These are phyloP conservation scores for Gymnothorax reevesii DNA, from an alignment of 2,797 vertebrate species.

Conservation along the genomic window DNA sequence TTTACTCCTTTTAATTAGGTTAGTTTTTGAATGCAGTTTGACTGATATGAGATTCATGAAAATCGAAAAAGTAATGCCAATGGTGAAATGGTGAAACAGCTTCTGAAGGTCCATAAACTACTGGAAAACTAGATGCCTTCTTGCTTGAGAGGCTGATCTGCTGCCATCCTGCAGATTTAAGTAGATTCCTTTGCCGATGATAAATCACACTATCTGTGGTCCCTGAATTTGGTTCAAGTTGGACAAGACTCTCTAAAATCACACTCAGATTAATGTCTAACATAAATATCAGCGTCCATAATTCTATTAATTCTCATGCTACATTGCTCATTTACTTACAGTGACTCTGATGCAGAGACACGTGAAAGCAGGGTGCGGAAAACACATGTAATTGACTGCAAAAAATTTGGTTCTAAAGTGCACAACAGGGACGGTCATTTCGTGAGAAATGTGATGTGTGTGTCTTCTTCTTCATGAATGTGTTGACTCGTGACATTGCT, in stretches of 20 bases:
- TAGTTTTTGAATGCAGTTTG: no score
- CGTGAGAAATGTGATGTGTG: slow-evolving; percentile 16
- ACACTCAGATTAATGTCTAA: neutral
- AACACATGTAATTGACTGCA: slow-evolving; percentile 4
- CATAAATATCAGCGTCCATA: neutral
- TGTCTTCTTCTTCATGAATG: slow-evolving; percentile 6
- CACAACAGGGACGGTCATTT: neutral
- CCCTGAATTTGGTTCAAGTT: neutral
- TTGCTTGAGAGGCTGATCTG: neutral
- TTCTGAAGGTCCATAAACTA: neutral
- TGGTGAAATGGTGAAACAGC: neutral
- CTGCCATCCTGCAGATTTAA: neutral
- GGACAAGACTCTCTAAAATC: neutral
- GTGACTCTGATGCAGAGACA: no score
- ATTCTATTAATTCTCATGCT: neutral
- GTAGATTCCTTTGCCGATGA: neutral
- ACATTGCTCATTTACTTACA: neutral
- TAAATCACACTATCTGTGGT: neutral
- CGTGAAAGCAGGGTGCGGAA: neutral
- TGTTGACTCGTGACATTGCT: neutral
- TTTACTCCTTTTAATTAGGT: no score
- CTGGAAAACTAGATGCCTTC: neutral
- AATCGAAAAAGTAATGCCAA: no score
- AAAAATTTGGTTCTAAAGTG: neutral
- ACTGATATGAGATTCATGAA: no score